A percentile compares a stretch with the other conserved stretches of the same genome.
Conservation (phyloP, 2,797 vertebrate genomes). For the Acomys russatus region DNA sequence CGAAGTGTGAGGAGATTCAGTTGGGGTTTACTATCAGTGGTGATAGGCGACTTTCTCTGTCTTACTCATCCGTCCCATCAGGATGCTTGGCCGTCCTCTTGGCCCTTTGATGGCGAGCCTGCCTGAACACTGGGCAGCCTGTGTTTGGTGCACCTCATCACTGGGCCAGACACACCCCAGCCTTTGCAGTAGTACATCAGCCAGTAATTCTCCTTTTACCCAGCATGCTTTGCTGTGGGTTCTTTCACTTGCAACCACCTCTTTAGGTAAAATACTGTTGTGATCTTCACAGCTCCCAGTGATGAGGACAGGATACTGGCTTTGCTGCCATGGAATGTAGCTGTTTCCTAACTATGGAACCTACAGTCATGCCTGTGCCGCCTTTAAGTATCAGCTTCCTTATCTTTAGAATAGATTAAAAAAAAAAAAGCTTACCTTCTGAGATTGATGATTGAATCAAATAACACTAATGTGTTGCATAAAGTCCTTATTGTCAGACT, state of each 20-base stretch:
- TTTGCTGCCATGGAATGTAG: background rate
- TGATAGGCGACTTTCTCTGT: background rate
- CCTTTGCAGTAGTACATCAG: background rate
- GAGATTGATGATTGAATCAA: background rate
- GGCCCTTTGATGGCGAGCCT: background rate
- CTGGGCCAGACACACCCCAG: background rate
- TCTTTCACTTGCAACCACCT: slow-evolving; percentile 8
- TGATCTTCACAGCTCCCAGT: background rate
- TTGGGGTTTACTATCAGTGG: background rate
- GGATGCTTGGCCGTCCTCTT: background rate
- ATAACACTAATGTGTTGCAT: background rate
- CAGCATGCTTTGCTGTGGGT: background rate
- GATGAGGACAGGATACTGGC: background rate
- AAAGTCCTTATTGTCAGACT: background rate
- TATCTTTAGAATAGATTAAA: slow-evolving; percentile 56
- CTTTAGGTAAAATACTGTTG: background rate
- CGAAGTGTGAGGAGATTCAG: background rate
- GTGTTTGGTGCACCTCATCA: accelerated
- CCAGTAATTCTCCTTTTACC: background rate
- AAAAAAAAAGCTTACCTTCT: background rate
- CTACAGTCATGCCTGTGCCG: background rate
- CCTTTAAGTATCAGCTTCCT: background rate
- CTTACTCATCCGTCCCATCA: background rate
- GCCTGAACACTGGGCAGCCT: background rate
- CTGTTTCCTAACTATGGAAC: background rate